These are phyloP conservation scores for Lasioglossum villosulum DNA, from an alignment of 2,888 invertebrate genomes.

Conservation along the genomic window DNA sequence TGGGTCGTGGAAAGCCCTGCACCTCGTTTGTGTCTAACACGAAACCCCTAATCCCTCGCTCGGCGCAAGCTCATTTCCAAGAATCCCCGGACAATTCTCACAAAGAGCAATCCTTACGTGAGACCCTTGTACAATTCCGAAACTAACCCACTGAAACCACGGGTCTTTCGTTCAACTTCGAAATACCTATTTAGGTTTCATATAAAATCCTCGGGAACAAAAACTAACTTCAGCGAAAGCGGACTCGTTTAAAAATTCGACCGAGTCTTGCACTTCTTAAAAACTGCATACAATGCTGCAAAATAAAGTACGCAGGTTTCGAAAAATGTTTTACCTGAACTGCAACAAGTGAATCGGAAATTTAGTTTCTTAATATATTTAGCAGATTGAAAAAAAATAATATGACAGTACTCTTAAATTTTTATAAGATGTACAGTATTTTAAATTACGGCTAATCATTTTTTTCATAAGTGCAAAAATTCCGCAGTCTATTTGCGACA, in stretches of 20 bases:
- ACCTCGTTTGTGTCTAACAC: conserved; percentile 16
- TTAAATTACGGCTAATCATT: too few species aligned
- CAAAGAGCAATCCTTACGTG: conserved; percentile 7
- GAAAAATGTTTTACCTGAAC: neutral
- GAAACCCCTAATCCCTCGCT: conserved; percentile 16
- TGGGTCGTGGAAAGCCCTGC: conserved; percentile 10
- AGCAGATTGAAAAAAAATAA: too few species aligned
- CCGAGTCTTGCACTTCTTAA: neutral
- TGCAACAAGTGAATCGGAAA: too few species aligned
- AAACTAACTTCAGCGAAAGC: neutral
- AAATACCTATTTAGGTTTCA: neutral
- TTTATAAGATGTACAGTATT: too few species aligned
- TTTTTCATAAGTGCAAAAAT: too few species aligned
- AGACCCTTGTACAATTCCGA: neutral
- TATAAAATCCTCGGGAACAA: neutral
- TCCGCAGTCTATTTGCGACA: too few species aligned
- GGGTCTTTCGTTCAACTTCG: neutral
- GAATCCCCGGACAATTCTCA: conserved; percentile 13
- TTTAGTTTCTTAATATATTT: too few species aligned
- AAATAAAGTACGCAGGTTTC: neutral
- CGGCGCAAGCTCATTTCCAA: conserved; percentile 13
- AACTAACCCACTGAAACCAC: conserved; percentile 13
- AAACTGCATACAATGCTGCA: neutral
- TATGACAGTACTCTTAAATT: too few species aligned
- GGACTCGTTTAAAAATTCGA: neutral